Conservation (phyloP, 2,797 vertebrate genomes). For the Acanthopagrus latus region DNA sequence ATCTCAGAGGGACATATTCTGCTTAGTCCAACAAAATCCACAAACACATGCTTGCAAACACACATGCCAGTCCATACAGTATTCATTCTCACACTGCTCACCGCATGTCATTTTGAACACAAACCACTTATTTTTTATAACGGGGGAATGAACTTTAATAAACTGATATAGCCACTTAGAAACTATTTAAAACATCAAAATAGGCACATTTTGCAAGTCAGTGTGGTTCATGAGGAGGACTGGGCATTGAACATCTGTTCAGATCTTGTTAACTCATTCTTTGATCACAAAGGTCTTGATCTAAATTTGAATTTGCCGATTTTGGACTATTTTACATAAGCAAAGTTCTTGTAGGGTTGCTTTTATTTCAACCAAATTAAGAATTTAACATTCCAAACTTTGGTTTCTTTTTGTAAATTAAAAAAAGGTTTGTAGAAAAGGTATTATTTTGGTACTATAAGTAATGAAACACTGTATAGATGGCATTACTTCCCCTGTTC, state of each 20-base stretch:
- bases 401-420: background rate
- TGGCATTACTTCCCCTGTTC: background rate
- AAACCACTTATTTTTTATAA: conserved; percentile 37
- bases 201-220: background rate
- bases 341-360: background rate
- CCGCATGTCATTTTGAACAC: conserved; percentile 32
- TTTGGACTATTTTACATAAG: conserved; percentile 1
- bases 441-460: background rate
- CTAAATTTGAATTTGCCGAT: background rate
- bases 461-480: background rate
- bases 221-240: background rate
- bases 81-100: conserved; percentile 13
- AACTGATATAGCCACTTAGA: background rate
- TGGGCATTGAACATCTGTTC: conserved; percentile 1
- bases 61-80: conserved; percentile 16
- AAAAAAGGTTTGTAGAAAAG: background rate
- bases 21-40: conserved; percentile 53
- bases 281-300: conserved; percentile 20
- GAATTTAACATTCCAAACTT: background rate
- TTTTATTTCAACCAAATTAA: background rate
- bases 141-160: background rate
- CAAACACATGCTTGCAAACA: conserved; percentile 61
- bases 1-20: conserved; percentile 37
- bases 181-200: conserved; percentile 14
- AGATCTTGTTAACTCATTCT: conserved; percentile 20